A percentile compares a stretch with the other conserved stretches of the same genome.
These are phyloP conservation scores for Chrysaora quinquecirrha DNA, from an alignment of 30 jellyfish, hydroid and myxozoan genomes.

Conservation along the genomic window DNA sequence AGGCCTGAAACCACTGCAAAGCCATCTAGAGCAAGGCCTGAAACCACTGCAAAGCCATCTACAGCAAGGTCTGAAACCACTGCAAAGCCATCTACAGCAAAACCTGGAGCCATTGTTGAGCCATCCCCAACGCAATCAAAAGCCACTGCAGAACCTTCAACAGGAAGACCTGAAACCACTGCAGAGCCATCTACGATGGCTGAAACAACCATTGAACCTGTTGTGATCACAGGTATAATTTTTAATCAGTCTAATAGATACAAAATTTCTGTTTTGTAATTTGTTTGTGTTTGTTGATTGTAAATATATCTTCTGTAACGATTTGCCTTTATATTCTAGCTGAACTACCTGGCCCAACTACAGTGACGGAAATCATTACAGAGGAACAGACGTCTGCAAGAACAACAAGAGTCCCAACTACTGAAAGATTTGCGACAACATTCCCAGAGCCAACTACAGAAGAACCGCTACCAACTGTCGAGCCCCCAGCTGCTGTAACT, in stretches of 20 bases:
- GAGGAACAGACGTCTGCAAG: too few species aligned
- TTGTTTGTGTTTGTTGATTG: too few species aligned
- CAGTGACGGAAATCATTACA: too few species aligned
- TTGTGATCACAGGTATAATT: too few species aligned
- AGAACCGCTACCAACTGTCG: background rate
- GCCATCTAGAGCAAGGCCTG: background rate
- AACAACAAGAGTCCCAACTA: conserved; percentile 13
- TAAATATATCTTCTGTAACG: too few species aligned
- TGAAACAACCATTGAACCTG: too few species aligned
- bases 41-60: conserved; percentile 11
- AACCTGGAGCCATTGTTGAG: background rate
- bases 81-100: background rate
- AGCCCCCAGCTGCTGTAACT: background rate
- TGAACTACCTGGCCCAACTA: too few species aligned
- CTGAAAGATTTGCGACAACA: background rate
- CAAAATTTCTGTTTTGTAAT: too few species aligned
- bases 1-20: background rate
- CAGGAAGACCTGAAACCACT: conserved; percentile 7
- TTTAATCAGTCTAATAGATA: too few species aligned
- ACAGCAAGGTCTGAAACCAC: background rate
- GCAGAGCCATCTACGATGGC: conserved; percentile 24
- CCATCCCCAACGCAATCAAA: background rate
- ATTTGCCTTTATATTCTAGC: too few species aligned
- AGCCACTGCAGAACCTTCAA: conserved; percentile 3
- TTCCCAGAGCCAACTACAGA: conserved; percentile 3